Percentiles rank a stretch among this genome's conserved stretches.
Conservation (phyloP, 2,888 invertebrate genomes). For the Leptinotarsa haldemani region DNA sequence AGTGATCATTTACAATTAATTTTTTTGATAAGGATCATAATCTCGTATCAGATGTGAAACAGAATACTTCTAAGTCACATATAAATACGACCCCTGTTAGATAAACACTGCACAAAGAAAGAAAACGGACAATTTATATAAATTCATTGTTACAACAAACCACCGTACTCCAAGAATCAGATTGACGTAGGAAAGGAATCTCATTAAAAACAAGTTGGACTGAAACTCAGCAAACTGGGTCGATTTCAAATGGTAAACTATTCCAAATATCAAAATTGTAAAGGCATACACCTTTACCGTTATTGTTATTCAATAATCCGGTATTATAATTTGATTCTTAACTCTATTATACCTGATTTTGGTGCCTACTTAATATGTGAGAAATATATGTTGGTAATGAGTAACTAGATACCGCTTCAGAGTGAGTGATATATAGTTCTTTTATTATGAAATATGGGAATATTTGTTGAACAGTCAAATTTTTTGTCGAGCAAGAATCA, state of each 20-base stretch:
- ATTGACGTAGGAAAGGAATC: not conserved
- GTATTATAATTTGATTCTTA: constrained; percentile 10
- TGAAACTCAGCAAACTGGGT: constrained; percentile 16
- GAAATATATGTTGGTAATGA: constrained; percentile 4
- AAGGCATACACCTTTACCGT: constrained; percentile 13
- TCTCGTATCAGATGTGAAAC: not conserved
- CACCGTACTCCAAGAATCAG: not conserved
- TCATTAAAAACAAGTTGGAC: constrained; percentile 22
- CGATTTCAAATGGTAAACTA: constrained; percentile 31
- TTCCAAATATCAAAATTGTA: constrained; percentile 27
- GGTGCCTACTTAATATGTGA: constrained; percentile 26
- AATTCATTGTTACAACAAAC: constrained; percentile 7
- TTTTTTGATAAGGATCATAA: not conserved
- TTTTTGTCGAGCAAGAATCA: too few relatives aligned
- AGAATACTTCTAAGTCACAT: too few relatives aligned
- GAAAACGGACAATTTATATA: not conserved
- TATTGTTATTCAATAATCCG: constrained; percentile 30
- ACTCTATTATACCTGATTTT: constrained; percentile 11
- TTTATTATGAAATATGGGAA: not conserved
- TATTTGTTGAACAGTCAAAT: not conserved
- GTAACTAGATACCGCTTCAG: constrained; percentile 18
- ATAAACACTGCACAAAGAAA: not conserved
- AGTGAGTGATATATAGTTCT: not conserved
- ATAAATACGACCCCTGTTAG: too few relatives aligned
- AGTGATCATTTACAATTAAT: too few relatives aligned